Conservation (phyloP, 2,797 vertebrate species). For the Mionectes olivaceus region DNA sequence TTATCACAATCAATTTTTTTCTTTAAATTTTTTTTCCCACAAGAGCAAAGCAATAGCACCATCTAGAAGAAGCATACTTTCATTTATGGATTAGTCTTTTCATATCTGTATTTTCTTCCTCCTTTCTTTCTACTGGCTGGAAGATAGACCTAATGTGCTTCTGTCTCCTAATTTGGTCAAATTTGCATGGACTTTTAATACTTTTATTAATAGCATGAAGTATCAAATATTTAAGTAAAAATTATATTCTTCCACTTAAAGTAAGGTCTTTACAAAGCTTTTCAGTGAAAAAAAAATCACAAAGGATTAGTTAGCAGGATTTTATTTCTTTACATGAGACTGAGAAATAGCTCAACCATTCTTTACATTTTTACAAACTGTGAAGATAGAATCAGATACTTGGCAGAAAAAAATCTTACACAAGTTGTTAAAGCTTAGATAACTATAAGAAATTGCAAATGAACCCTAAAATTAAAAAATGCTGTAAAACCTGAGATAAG, state of each 20-base stretch:
- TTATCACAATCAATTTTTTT: neutral
- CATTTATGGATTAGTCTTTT: neutral
- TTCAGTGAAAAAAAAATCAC: neutral
- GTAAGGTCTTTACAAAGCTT: neutral
- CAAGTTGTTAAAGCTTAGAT: neutral
- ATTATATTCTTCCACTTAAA: neutral
- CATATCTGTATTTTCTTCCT: neutral
- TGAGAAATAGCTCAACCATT: neutral
- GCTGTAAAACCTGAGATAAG: neutral
- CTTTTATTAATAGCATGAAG: neutral
- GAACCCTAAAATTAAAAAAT: neutral
- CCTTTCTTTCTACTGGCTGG: neutral
- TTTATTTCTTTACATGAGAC: neutral
- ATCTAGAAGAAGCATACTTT: slow-evolving; percentile 54
- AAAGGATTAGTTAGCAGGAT: neutral
- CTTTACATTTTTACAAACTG: neutral
- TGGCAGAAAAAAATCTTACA: neutral
- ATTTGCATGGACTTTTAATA: neutral
- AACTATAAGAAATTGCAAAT: neutral
- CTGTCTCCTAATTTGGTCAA: neutral
- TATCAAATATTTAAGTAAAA: neutral
- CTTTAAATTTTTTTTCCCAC: neutral
- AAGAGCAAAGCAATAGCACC: slow-evolving; percentile 56
- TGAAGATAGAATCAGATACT: neutral
- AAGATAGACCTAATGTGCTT: neutral